phyloP scores from a whole-genome alignment of 2,113 vertebrate genomes.

The Agelaius tricolor region DNA sequence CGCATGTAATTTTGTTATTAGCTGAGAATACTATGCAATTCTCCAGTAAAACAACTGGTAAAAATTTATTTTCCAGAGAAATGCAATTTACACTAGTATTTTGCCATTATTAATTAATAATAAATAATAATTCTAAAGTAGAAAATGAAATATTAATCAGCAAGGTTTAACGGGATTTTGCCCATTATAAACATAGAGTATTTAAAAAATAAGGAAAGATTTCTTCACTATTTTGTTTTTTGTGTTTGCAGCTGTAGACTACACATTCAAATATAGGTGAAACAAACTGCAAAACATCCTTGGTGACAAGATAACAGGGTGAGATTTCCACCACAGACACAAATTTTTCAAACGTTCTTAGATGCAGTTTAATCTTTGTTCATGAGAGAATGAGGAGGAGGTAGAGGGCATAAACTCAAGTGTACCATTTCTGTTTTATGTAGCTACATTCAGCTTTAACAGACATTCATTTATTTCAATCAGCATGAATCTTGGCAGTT shows the following conservation, averaged over 20 bases:
- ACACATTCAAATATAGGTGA: neutral
- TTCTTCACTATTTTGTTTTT: neutral
- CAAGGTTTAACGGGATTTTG: neutral
- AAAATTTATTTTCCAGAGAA: neutral
- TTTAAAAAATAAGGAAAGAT: neutral
- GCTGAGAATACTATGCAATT: neutral
- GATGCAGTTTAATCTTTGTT: neutral
- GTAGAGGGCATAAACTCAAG: neutral
- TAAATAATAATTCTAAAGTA: neutral
- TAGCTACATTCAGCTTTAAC: neutral
- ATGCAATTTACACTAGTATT: neutral
- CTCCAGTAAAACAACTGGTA: neutral
- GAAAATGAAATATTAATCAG: neutral
- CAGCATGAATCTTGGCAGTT: neutral
- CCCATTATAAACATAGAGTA: neutral
- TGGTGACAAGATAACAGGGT: neutral
- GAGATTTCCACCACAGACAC: neutral
- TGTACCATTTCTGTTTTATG: neutral
- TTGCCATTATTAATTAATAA: neutral
- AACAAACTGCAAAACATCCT: neutral
- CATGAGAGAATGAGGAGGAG: neutral
- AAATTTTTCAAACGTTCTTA: neutral
- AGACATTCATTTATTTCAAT: neutral
- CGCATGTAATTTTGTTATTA: neutral
- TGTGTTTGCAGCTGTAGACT: neutral